phyloP scores from a whole-genome alignment of 2,888 invertebrate species.

The Nasonovia ribisnigri region DNA sequence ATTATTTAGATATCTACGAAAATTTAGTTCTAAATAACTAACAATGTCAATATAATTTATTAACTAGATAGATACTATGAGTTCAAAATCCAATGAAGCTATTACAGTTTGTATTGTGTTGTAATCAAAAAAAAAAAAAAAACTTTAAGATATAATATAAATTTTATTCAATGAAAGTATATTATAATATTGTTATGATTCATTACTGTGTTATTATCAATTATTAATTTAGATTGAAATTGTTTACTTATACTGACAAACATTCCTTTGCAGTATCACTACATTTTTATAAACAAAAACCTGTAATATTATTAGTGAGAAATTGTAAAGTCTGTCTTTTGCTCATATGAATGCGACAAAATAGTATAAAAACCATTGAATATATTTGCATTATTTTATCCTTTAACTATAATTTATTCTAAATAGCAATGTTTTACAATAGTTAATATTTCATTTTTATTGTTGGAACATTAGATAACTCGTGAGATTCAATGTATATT shows the following conservation, averaged over 20 bases:
- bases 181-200: background rate
- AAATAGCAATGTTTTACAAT: slow-evolving; percentile 34
- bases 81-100: background rate
- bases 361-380: slow-evolving; percentile 14
- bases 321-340: background rate
- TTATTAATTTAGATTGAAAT: background rate
- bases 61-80: background rate
- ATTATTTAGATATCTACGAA: background rate
- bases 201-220: background rate
- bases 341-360: background rate
- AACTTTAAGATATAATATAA: background rate
- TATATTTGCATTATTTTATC: slow-evolving; percentile 30
- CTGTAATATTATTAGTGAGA: background rate
- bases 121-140: background rate
- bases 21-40: background rate
- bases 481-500: background rate
- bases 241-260: background rate
- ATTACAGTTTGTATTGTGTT: background rate
- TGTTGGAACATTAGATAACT: background rate
- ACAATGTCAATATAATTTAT: background rate
- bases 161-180: background rate
- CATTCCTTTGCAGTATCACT: background rate
- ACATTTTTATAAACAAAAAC: background rate
- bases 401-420: slow-evolving; percentile 4
- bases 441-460: slow-evolving; percentile 48